Conservation (phyloP, 2,888 invertebrate genomes). For the Pseudococcus longispinus region DNA sequence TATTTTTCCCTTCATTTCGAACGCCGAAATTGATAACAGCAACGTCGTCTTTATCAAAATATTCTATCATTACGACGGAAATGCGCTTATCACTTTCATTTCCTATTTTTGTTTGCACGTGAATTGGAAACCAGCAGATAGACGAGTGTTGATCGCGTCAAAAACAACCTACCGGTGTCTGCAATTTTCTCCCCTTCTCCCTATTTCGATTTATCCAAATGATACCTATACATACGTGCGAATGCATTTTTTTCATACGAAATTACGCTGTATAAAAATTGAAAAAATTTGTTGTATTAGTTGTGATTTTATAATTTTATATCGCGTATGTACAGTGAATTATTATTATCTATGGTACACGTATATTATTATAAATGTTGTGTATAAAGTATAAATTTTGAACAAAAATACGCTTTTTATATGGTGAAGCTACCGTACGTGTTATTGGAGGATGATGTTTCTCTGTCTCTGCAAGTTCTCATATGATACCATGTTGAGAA, state of each 20-base stretch:
- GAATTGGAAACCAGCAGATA: not conserved
- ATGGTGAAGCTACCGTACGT: not conserved
- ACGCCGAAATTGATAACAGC: not conserved
- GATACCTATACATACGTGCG: not conserved
- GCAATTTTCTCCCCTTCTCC: not conserved
- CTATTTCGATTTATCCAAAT: not conserved
- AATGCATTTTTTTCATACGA: not conserved
- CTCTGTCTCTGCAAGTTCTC: not conserved
- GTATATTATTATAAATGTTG: slow-evolving; percentile 15
- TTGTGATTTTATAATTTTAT: slow-evolving; percentile 34
- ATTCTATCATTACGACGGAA: slow-evolving; percentile 5
- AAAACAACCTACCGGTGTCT: not conserved
- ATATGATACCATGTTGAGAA: not conserved
- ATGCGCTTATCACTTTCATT: not conserved
- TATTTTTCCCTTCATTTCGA: not conserved
- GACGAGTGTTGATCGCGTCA: not conserved
- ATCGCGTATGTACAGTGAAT: slow-evolving; percentile 31
- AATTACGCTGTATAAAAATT: slow-evolving; percentile 4
- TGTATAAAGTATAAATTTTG: slow-evolving; percentile 29
- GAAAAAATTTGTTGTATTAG: not conserved
- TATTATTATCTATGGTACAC: not conserved
- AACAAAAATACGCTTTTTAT: slow-evolving; percentile 32
- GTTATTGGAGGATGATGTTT: not conserved
- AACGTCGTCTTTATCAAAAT: not conserved
- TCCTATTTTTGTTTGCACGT: not conserved